A percentile compares a stretch with the other conserved stretches of the same genome.
phyloP scores from a whole-genome alignment of 2,113 vertebrate genomes.

The Saguinus imperator region DNA sequence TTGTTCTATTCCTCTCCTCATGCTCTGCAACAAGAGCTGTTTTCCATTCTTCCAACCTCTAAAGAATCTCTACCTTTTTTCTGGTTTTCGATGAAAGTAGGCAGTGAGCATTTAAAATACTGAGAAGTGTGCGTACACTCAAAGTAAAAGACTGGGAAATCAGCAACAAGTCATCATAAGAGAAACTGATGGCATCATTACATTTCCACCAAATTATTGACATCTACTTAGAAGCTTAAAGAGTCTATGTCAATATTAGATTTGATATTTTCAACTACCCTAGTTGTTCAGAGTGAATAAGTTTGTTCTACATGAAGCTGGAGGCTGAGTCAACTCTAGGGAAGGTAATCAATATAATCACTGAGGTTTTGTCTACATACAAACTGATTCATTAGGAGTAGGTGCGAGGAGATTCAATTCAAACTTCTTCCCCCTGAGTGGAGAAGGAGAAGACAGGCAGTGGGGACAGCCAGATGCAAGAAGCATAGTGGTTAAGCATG shows the following conservation, averaged over 20 bases:
- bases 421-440: not conserved
- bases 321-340: conserved; percentile 22
- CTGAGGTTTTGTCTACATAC: not conserved
- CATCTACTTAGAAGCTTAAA: conserved; percentile 64
- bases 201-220: conserved; percentile 74
- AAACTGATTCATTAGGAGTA: not conserved
- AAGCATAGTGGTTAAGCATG: not conserved
- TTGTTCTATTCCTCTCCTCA: conserved; percentile 34
- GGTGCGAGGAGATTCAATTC: not conserved
- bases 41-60: conserved; percentile 3
- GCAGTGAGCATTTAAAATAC: conserved; percentile 78
- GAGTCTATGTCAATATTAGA: conserved; percentile 63
- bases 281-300: conserved; percentile 69
- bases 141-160: conserved; percentile 83
- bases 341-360: conserved; percentile 51
- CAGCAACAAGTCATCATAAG: conserved; percentile 82
- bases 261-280: conserved; percentile 67
- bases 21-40: conserved; percentile 15
- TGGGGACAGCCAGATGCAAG: not conserved
- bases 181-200: conserved; percentile 78
- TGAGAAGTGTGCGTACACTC: conserved; percentile 77
- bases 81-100: conserved; percentile 65
- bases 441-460: not conserved
- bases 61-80: conserved; percentile 32
- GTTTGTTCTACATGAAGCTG: conserved; percentile 40